Percentiles rank a stretch among this genome's conserved stretches.
Evolutionary conservation across 2,113 vertebrate genomes (phyloP).

Genomic region (Petroica traversi): DNA sequence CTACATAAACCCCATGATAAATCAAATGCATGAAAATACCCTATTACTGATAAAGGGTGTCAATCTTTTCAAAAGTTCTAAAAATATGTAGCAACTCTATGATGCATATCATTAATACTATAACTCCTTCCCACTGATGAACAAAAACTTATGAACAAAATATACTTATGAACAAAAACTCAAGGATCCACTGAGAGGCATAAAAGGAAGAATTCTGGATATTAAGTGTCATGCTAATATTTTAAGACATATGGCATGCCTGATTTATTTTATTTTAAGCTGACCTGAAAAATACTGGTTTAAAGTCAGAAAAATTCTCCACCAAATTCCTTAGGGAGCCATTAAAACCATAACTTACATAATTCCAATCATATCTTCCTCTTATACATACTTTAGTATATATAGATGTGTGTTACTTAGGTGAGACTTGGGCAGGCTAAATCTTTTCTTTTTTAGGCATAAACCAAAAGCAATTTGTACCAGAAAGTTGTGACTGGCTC

Average conservation of each 20-base stretch:
- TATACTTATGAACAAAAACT: not conserved
- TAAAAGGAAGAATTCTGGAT: not conserved
- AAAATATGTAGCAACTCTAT: not conserved
- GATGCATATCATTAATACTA: not conserved
- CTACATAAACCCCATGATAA: not conserved
- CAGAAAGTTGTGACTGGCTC: not conserved
- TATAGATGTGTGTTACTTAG: not conserved
- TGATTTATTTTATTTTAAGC: conserved; percentile 13
- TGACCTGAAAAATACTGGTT: not conserved
- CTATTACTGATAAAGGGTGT: not conserved
- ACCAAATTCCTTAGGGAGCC: not conserved
- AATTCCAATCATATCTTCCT: not conserved
- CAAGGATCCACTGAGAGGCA: not conserved
- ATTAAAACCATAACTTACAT: conserved; percentile 6
- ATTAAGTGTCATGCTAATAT: not conserved
- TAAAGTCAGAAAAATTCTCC: not conserved
- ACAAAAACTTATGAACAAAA: not conserved
- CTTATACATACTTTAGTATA: not conserved
- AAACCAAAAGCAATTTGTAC: not conserved
- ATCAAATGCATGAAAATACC: not conserved
- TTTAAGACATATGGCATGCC: not conserved
- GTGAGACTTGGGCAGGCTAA: not conserved
- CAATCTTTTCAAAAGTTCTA: not conserved
- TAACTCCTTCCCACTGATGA: not conserved
- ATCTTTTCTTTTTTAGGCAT: not conserved